Base-by-base conservation (phyloP, 2,888 invertebrate genomes). In the Chloromyia formosa region DNA sequence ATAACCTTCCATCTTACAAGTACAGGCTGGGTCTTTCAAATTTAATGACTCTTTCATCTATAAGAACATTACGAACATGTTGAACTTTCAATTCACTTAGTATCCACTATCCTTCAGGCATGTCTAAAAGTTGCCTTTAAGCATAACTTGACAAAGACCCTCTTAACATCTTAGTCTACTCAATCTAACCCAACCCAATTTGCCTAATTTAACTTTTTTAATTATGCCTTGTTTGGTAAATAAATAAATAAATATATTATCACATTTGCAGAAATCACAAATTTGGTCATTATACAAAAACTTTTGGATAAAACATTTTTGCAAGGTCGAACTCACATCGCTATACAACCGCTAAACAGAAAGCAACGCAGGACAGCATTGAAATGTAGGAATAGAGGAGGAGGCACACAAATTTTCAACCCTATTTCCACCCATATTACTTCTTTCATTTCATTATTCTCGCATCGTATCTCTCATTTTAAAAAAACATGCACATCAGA, bases 201-300 rank as follows among this genome's bases (percentile, higher is more conserved):
- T n/a, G 3, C 49, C 5, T 12, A 49, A 49, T 49, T 49, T 49
- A n/a, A 7, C 3, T 4, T 35, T 49, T 2, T 49, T n/a, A n/a
- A 49, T n/a, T n/a, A 49, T 49, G 49, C 49, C 16, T 49, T 49
- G 49, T 49, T 49, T 49, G 49, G 16, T 49, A 12, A 49, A 49
- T 49, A 49, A 49, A 49, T 7, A 49, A 49, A 49, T 49, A 49
- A 49, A 49, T 42, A 5, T 5, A 5, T 42, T 42, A 42, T 42
- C 42, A n/a, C n/a, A n/a, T n/a, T n/a, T n/a, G n/a, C n/a, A n/a
- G n/a, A n/a, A n/a, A n/a, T n/a, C n/a, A n/a, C n/a, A n/a, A n/a
- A n/a, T n/a, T n/a, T n/a, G n/a, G n/a, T n/a, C n/a, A n/a, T n/a
- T n/a, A n/a, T n/a, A n/a, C n/a, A n/a, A n/a, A n/a, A n/a, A n/a